phyloP scores from a whole-genome alignment of 2,888 invertebrate species.

The Thyatira batis region DNA sequence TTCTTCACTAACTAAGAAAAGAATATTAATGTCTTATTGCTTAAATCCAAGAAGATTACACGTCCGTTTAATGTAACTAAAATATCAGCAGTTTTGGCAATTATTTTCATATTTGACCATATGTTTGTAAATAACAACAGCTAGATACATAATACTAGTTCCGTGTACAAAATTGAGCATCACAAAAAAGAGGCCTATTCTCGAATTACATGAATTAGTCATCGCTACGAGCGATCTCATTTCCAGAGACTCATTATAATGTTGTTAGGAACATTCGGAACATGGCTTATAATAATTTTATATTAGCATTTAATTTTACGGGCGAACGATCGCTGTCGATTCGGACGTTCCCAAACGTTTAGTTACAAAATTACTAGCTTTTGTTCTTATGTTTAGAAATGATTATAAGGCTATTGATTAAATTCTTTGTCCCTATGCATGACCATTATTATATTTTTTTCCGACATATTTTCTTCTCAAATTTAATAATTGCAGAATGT shows the following conservation, averaged over 20 bases:
- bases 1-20: too few relatives aligned
- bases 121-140: conserved; percentile 24
- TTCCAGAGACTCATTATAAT: conserved; percentile 69
- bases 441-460: too few relatives aligned
- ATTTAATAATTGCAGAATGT: too few relatives aligned
- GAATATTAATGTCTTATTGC: too few relatives aligned
- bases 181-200: conserved; percentile 46
- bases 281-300: conserved; percentile 71
- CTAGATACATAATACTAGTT: conserved; percentile 22
- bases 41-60: neutral
- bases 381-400: conserved; percentile 35
- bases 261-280: conserved; percentile 69
- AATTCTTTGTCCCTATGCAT: neutral
- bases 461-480: too few relatives aligned
- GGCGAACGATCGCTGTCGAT: conserved; percentile 61
- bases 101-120: conserved; percentile 25
- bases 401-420: conserved; percentile 12
- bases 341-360: conserved; percentile 58
- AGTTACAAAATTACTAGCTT: conserved; percentile 48
- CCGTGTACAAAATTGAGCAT: conserved; percentile 48
- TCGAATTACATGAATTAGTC: conserved; percentile 63
- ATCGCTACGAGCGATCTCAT: conserved; percentile 72
- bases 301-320: conserved; percentile 81
- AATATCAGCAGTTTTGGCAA: neutral
- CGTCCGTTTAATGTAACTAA: neutral